Evolutionary conservation across 2,888 invertebrate genomes (phyloP), one percentile per base, ranked within the genome.

Genomic region (Hyposoter dolosus): DNA sequence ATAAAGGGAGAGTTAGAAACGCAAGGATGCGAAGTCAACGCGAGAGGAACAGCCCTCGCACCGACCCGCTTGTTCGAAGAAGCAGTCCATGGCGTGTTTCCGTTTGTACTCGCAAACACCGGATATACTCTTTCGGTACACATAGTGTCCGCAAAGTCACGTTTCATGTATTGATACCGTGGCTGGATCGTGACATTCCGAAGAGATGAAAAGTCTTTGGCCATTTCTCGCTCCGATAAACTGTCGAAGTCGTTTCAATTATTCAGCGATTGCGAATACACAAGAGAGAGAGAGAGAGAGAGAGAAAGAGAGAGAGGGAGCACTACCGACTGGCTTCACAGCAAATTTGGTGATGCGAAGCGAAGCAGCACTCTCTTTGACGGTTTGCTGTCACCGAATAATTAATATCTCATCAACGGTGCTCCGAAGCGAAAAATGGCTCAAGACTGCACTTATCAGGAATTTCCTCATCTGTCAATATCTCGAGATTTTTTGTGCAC

Each of bases 81-180:
- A 82, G 76, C 69, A 82, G 76, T 76, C 75, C 35, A 75, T 35
- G 19, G 77, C 65, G 32, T 50, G 23, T 47, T 69, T 75, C 75
- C 56, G 23, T 65, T 32, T 66, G 68, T 50, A 47, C 68, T 23
- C n/a, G 28, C 23, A 60, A 43, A 28, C 43, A 76, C 19, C n/a
- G 12, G 19, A 15, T 3, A 47, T 47, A 66, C 35, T 35, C 65
- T 76, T 65, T 32, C 28, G 1, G 23, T 75, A 60, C 28, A 60
- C 60, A 60, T 15, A 60, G 60, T 60, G 60, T 60, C 60, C 60
- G 60, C 60, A 28, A 60, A 60, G 28, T 60, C 60, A 28, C 60
- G 15, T 15, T 56, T 28, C 3, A 23, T 12, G 2, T 56, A 56
- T 56, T 56, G 12, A 56, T 23, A 12, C 23, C 19, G 12, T 28